Base-by-base conservation (phyloP, 2,888 invertebrate genomes). In the Chirona hameri region DNA sequence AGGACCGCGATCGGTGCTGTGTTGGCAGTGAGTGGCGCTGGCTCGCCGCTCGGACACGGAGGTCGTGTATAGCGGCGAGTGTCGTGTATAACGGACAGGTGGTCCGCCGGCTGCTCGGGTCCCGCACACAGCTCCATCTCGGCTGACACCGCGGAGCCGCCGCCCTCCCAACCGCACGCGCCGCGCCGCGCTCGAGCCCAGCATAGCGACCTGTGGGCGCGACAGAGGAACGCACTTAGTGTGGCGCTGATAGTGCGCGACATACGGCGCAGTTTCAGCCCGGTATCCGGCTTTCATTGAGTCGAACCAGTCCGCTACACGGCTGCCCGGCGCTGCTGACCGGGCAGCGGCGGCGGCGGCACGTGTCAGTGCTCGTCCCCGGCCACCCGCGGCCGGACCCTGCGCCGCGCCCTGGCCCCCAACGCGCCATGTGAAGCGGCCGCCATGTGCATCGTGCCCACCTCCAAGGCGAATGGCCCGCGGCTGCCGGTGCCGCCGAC, bases 361-460 rank as follows among this genome's bases (percentile, higher is more conserved):
- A 18, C 72, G 72, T 18, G 31, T 15, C 72, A 31, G 31, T 31
- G 72, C 1, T 10, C 18, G 29, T 29, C 31, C 29, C 31, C 31
- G 14, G 72, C 31, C 31, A 14, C n/a, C 0, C 72, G 27, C 15
- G 72, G 14, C 72, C 15, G 72, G 15, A 31, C 72, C 31, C 29
- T 9, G 72, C 31, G 31, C 7, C 72, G 31, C 72, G 15, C 52
- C 10, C 31, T 79, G 52, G 79, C 48, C 27, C 48, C 52, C 79
- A 48, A 52, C 60, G 81, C 39, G 81, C 52, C 80, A 46, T 55
- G 57, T n/a, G 60, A 31, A 31, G 14, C 29, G 80, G 57, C 52
- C 12, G 31, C 29, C 29, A 81, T 57, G 81, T 81, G 55, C 27
- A 52, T 81, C 60, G 60, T 60, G 29, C 57, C 81, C 55, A 27